These are phyloP conservation scores for Trichopoda pennipes DNA, from an alignment of 2,888 invertebrate species.

Conservation along the genomic window DNA sequence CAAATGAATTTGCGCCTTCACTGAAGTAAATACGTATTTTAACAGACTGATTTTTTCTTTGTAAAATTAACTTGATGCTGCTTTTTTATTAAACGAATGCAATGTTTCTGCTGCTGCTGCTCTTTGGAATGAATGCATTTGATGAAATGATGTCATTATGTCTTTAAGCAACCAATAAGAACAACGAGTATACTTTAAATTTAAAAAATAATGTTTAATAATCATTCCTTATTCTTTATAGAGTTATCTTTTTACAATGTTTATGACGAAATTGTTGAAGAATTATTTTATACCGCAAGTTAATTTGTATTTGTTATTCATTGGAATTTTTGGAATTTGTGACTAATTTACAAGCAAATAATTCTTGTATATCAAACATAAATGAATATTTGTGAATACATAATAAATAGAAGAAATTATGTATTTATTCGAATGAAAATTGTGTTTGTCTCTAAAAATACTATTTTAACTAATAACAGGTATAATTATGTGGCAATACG, in stretches of 20 bases:
- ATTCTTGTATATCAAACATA: no score
- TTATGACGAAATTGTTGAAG: no score
- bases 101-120: constrained; percentile 13
- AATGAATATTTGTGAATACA: no score
- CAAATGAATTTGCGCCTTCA: constrained; percentile 58
- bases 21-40: constrained; percentile 42
- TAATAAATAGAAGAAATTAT: no score
- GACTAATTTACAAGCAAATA: no score
- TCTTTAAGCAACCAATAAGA: constrained; percentile 46
- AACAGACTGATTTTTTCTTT: constrained; percentile 49
- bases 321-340: no score
- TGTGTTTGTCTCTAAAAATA: no score
- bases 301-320: no score
- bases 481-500: constrained; percentile 44
- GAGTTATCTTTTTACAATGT: no score
- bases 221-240: no score
- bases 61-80: constrained; percentile 58
- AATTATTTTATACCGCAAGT: no score
- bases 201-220: background rate
- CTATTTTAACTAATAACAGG: background rate
- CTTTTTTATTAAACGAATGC: constrained; percentile 50
- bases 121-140: constrained; percentile 40
- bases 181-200: background rate
- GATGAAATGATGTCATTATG: constrained; percentile 59
- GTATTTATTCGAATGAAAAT: no score